phyloP scores from a whole-genome alignment of 2,797 vertebrate genomes.

The Galaxias olidus region DNA sequence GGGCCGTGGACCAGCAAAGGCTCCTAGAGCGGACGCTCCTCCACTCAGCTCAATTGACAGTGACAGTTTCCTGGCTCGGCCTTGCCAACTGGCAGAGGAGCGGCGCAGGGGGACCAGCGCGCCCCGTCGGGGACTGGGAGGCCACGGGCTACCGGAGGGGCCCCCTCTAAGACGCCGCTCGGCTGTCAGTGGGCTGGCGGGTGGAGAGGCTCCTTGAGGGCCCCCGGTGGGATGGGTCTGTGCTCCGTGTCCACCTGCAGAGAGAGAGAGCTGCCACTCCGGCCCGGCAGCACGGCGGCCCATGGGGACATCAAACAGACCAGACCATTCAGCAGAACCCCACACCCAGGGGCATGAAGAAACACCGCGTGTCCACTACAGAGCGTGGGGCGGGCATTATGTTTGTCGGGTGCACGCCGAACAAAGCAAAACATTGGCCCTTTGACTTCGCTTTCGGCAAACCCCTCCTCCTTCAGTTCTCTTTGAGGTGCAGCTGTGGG shows the following conservation, averaged over 20 bases:
- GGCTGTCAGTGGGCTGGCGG: not conserved
- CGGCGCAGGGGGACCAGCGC: constrained; percentile 76
- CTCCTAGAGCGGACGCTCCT: constrained; percentile 86
- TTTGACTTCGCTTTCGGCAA: not conserved
- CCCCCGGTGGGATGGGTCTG: too few relatives aligned
- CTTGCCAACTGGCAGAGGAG: constrained; percentile 92
- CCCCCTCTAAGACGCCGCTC: constrained; percentile 64
- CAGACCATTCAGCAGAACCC: too few relatives aligned
- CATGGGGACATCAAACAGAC: too few relatives aligned
- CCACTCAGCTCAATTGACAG: constrained; percentile 90
- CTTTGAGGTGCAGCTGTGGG: constrained; percentile 54
- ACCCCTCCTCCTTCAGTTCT: constrained; percentile 5
- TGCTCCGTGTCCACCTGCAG: too few relatives aligned
- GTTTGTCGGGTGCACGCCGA: too few relatives aligned
- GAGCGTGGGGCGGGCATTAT: too few relatives aligned
- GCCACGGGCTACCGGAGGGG: constrained; percentile 75
- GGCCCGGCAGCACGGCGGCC: too few relatives aligned
- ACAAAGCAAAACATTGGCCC: not conserved
- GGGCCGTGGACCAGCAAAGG: constrained; percentile 87
- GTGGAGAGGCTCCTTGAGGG: too few relatives aligned
- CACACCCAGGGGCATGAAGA: too few relatives aligned
- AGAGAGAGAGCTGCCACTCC: too few relatives aligned
- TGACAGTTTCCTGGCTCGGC: constrained; percentile 96
- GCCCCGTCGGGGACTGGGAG: constrained; percentile 65
- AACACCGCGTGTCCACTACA: too few relatives aligned